Percentiles rank a stretch among this genome's conserved stretches.
Conservation (phyloP, 2,797 vertebrate species). For the Lagorchestes hirsutus region DNA sequence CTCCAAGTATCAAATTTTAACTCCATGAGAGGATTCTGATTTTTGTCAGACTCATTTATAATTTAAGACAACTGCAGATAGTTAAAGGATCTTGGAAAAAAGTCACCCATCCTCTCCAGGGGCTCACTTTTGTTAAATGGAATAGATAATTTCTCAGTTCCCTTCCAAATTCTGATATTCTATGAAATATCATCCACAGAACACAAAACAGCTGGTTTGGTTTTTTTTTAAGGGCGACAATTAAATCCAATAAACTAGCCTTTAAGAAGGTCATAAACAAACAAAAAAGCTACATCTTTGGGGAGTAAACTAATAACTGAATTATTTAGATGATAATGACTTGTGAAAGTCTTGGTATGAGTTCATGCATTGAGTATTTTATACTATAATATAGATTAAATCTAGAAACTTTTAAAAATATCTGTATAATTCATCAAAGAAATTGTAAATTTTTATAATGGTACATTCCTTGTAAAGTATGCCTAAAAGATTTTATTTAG, state of each 20-base stretch:
- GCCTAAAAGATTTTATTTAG: background rate
- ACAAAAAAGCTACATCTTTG: background rate
- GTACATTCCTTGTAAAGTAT: background rate
- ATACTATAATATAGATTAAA: background rate
- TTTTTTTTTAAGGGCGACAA: background rate
- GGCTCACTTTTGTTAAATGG: background rate
- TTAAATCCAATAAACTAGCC: background rate
- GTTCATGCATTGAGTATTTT: background rate
- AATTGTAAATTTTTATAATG: background rate
- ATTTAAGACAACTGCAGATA: background rate
- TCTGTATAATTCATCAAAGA: background rate
- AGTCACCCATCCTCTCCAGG: background rate
- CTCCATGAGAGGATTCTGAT: background rate
- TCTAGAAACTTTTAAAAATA: background rate
- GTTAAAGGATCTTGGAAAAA: background rate
- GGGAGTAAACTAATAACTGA: background rate
- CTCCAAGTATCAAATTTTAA: background rate
- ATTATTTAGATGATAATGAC: background rate
- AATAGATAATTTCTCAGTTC: background rate
- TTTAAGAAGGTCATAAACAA: background rate
- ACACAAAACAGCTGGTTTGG: background rate
- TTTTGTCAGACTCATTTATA: background rate
- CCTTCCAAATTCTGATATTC: background rate
- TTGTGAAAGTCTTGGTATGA: background rate
- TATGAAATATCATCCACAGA: background rate